Conservation (phyloP, 2,888 invertebrate species). For the Nomada fabriciana region DNA sequence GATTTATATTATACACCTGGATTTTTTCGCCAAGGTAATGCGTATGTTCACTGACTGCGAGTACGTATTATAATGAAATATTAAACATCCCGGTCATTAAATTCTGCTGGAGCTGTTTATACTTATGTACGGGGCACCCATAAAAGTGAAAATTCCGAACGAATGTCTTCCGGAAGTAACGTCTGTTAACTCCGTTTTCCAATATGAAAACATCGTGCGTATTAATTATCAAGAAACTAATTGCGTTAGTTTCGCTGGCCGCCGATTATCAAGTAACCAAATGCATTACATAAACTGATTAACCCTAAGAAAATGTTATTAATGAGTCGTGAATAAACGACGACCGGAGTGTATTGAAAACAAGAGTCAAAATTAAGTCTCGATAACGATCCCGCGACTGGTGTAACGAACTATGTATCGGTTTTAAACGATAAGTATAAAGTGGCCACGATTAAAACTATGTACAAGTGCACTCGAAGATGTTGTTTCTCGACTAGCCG, state of each 20-base stretch:
- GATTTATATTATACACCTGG: no score
- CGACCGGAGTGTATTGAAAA: neutral
- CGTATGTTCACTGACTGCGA: no score
- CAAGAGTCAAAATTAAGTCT: neutral
- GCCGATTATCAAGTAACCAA: no score
- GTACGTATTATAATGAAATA: no score
- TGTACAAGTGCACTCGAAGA: constrained; percentile 9
- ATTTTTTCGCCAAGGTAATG: no score
- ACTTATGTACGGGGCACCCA: no score
- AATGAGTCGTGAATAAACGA: neutral
- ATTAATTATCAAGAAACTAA: neutral
- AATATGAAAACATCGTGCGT: neutral
- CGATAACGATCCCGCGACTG: constrained; percentile 2
- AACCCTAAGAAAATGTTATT: neutral
- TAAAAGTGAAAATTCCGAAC: no score
- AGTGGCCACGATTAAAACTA: constrained; percentile 1
- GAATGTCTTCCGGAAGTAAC: no score
- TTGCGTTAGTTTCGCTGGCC: no score
- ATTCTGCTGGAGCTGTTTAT: no score
- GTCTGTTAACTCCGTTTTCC: no score
- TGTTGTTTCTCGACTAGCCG: constrained; percentile 38
- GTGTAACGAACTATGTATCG: constrained; percentile 11
- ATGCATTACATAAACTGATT: neutral
- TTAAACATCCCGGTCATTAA: no score
- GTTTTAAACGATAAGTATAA: constrained; percentile 13